Percentiles rank a stretch among this genome's conserved stretches.
These are phyloP conservation scores for Monopis laevigella DNA, from an alignment of 2,888 invertebrate genomes.

Conservation along the genomic window DNA sequence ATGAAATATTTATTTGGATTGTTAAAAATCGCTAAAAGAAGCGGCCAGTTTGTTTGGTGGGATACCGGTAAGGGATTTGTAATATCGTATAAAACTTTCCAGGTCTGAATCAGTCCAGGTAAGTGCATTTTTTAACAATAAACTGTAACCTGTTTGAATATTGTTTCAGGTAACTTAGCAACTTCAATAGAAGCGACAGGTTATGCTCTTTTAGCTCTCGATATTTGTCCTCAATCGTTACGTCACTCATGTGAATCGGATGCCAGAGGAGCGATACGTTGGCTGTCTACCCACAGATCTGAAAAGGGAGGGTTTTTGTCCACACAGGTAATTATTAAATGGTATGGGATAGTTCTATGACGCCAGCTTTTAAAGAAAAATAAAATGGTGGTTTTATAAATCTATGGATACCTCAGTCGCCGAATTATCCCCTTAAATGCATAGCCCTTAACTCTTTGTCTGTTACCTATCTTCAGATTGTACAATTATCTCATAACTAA, in stretches of 20 bases:
- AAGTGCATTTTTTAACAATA: too few species aligned
- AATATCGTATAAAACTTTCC: too few species aligned
- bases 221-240: conserved; percentile 34
- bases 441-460: too few species aligned
- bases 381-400: too few species aligned
- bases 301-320: conserved; percentile 77
- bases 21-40: conserved; percentile 37
- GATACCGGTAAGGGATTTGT: conserved; percentile 72
- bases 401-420: too few species aligned
- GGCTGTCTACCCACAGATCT: conserved; percentile 76
- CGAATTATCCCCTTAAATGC: too few species aligned
- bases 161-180: conserved; percentile 51
- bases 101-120: too few species aligned
- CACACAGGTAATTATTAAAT: conserved; percentile 74
- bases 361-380: too few species aligned
- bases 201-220: conserved; percentile 70
- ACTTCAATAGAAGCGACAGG: conserved; percentile 75
- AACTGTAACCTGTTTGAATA: too few species aligned
- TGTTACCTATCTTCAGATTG: too few species aligned
- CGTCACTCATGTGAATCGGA: conserved; percentile 54
- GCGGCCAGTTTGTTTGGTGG: conserved; percentile 81
- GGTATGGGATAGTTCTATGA: too few species aligned
- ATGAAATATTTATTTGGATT: conserved; percentile 33
- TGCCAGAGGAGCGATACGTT: conserved; percentile 72
- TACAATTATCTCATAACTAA: too few species aligned